phyloP scores from a whole-genome alignment of 1,140 invertebrate species.

The Cydia strobilella region DNA sequence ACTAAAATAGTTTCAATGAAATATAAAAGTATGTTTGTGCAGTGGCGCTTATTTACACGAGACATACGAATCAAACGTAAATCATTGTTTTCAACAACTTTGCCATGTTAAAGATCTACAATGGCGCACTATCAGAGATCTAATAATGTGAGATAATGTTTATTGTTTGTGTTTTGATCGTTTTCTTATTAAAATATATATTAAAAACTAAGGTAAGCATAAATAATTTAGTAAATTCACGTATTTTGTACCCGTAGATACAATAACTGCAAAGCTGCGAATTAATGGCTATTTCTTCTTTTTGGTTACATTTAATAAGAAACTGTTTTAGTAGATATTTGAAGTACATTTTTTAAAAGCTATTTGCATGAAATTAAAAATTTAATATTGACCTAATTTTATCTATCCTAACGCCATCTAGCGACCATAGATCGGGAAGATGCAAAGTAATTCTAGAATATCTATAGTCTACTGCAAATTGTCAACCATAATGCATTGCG shows the following conservation, averaged over 20 bases:
- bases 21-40: conserved; percentile 19
- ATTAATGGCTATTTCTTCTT: neutral
- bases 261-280: neutral
- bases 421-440: conserved; percentile 47
- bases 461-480: conserved; percentile 77
- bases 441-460: conserved; percentile 52
- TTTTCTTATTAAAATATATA: conserved; percentile 13
- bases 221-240: conserved; percentile 2
- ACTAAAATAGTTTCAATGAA: conserved; percentile 21
- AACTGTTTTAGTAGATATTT: neutral
- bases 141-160: conserved; percentile 25
- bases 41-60: conserved; percentile 18
- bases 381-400: conserved; percentile 17
- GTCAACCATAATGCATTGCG: conserved; percentile 81
- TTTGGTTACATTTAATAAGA: neutral
- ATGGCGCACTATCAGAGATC: conserved; percentile 18
- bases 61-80: neutral
- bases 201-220: conserved; percentile 8
- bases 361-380: neutral
- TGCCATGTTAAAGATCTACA: neutral
- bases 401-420: conserved; percentile 55
- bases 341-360: neutral
- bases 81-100: neutral
- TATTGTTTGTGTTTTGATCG: conserved; percentile 3
- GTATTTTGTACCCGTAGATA: conserved; percentile 18